phyloP scores from a whole-genome alignment of 2,113 vertebrate genomes.

The Vulpes ferrilata region DNA sequence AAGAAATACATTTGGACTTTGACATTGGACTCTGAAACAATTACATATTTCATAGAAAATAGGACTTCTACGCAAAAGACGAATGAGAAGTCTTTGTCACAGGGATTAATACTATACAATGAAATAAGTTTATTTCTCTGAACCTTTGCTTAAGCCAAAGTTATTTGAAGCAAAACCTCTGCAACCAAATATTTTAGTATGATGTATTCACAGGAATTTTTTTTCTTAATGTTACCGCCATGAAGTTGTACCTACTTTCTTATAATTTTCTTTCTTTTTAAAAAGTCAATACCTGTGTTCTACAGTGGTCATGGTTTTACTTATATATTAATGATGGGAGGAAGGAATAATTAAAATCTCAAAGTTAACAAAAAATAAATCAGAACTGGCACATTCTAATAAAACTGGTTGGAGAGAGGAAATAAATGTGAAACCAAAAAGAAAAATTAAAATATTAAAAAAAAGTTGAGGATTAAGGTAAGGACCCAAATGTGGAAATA shows the following conservation, averaged over 20 bases:
- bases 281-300: not conserved
- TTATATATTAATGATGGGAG: not conserved
- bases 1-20: not conserved
- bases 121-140: not conserved
- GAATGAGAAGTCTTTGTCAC: not conserved
- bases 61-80: not conserved
- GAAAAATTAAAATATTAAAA: not conserved
- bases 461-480: not conserved
- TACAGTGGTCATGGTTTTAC: not conserved
- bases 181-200: not conserved
- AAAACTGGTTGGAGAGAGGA: not conserved
- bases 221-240: not conserved
- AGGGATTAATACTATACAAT: fast-evolving
- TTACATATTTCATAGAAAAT: not conserved
- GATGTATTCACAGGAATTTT: not conserved
- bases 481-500: not conserved
- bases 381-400: not conserved
- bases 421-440: not conserved
- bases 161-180: not conserved
- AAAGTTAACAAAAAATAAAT: not conserved
- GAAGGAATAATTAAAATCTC: not conserved
- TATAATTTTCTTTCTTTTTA: not conserved
- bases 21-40: not conserved
- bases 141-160: slow-evolving; percentile 36
- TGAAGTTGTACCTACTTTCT: not conserved